Evolutionary conservation across 1,140 invertebrate species (phyloP).

Genomic region (Parasteatoda tepidariorum): DNA sequence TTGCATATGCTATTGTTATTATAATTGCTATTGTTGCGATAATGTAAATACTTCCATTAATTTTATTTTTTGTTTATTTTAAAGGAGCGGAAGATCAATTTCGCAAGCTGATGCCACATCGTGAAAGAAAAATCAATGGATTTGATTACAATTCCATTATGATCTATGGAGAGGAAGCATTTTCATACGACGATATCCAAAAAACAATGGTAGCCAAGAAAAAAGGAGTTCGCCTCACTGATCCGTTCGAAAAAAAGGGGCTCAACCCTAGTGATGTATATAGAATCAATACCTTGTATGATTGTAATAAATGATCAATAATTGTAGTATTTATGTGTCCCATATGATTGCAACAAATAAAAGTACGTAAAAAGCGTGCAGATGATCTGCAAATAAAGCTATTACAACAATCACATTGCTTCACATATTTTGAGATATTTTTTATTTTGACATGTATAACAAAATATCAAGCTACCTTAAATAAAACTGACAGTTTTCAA

Average conservation of each 20-base stretch:
- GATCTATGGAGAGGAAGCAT: background rate
- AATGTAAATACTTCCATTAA: background rate
- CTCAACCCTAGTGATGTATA: background rate
- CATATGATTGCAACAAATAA: no score
- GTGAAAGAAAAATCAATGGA: background rate
- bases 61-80: background rate
- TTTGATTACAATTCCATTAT: slow-evolving; percentile 1
- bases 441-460: no score
- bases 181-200: background rate
- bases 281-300: background rate
- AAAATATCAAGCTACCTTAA: no score
- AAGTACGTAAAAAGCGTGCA: no score
- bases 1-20: no score
- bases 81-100: slow-evolving; percentile 2
- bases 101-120: background rate
- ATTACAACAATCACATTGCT: no score
- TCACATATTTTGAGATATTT: no score
- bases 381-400: no score
- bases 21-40: no score
- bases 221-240: background rate
- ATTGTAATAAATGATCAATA: no score
- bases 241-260: background rate
- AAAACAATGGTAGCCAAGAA: background rate
- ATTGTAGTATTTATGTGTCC: no score
- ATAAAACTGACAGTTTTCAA: no score